Base-by-base conservation (phyloP, 1,140 invertebrate genomes). In the Zaprionus taronus region DNA sequence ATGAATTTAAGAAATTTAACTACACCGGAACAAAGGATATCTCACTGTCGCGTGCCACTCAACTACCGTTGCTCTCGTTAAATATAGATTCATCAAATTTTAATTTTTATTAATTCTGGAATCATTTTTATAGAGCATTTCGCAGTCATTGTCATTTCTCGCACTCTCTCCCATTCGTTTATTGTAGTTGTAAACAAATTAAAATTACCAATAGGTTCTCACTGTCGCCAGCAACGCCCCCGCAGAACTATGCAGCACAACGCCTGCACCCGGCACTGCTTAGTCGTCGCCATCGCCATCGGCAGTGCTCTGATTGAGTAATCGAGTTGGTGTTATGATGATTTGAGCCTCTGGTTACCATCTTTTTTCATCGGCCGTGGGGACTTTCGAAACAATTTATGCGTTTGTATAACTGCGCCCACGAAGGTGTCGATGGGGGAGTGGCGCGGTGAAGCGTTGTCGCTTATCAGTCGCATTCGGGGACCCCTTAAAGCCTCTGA, bases 131-230 rank as follows among this genome's bases (percentile, higher is more conserved):
- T 11, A 74, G 31, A 11, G 60, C 22, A 38, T 56, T 64, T 55
- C 5, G 2, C 34, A 34, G 14, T 55, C 36, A n/a, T n/a, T n/a
- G 24, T 26, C 38, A 28, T 41, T 49, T 5, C 1, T 6, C 4
- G 1, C 12, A n/a, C 47, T 12, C n/a, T 47, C 7, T 17, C n/a
- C n/a, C 41, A 17, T 72, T 55, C 60, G 44, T 73, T 77, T 79
- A 89, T 85, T 85, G 72, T 82, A 85, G 85, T 85, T 89, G 85
- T 89, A 90, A 90, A 89, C 85, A 90, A 84, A 89, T 89, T 89
- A 90, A 85, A 90, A 90, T 90, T 72, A 82, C 76, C 85, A 79
- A 73, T 78, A 73, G 61, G 34, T 74, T 74, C 80, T 70, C 71
- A 66, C 71, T 41, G 51, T 51, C 24, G 53, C 14, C 22, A 36